Base-by-base conservation (phyloP, 2,797 vertebrate genomes). In the Muscicapa striata region DNA sequence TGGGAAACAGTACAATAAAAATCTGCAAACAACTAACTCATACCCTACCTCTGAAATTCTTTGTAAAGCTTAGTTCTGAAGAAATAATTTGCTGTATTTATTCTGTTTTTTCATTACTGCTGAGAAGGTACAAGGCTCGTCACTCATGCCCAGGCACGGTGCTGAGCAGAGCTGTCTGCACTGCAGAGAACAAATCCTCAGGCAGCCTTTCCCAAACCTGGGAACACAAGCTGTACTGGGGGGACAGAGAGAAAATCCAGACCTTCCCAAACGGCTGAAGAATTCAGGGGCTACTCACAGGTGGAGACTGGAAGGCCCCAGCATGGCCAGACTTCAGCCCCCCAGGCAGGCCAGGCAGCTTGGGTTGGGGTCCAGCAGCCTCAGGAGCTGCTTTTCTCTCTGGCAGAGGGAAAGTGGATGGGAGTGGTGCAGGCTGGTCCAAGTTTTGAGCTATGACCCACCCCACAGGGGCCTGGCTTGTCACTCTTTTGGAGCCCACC, bases 61-160 rank as follows among this genome's bases (percentile, higher is more conserved):
- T 83, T 77, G 16, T 55, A 59, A 66, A 55, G 11, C 15, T 82
- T 46, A 43, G 7, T 55, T 80, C 23, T 26, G 30, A 83, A 76
- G 21, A 73, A 45, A 40, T 26, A 0, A 20, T 23, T 76, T 32
- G 14, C 48, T 51, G 17, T 13, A 48, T 55, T 86, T 69, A 38
- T 62, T 59, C n/a, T 63, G 57, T 32, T 41, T 9, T n/a, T 86
- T 77, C 49, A 23, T 70, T 57, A 13, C 24, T 30, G 7, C 27
- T 81, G 61, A 40, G 45, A 11, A 26, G 41, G 54, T 17, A 5
- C 15, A 5, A 24, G 68, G 49, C 24, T 79, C 1, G 0, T 55
- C 15, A 18, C 34, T 59, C 6, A 2, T 13, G 15, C 14, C 36
- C 0, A 4, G 5, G 2, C 23, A 22, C 4, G 0, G 6, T 20